Base-by-base conservation (phyloP, 2,888 invertebrate genomes). In the Apantesis nais region DNA sequence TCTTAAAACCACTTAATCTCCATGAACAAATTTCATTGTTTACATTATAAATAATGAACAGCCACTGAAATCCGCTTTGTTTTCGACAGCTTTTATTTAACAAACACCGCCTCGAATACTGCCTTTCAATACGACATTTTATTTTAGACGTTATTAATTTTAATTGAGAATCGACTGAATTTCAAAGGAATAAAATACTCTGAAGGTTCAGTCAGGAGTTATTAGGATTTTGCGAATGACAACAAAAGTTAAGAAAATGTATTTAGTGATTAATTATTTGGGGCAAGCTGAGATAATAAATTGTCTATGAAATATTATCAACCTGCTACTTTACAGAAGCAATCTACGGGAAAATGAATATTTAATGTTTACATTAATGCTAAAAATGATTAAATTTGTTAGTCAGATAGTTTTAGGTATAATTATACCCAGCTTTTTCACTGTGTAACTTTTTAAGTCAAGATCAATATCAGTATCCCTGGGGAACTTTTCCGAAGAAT, bases 41-140 rank as follows among this genome's bases (percentile, higher is more conserved):
- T 73, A 85, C 73, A 76, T 70, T 74, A 60, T 73, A 67, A 80
- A 82, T 85, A 85, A 86, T 83, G 85, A 86, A 85, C 78, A 76
- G 68, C 63, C 73, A 74, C 58, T 62, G 55, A 76, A 76, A 78
- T 80, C 77, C 73, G 77, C 76, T 79, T 76, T 77, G 76, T 77
- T 77, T 68, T n/a, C 8, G 78, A 79, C 81, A 80, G 73, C 78
- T 76, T 66, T 75, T 39, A 74, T 83, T 77, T 73, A 75, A 75
- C 66, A 72, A 71, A 75, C 58, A 60, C 63, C 22, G 62, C 71
- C 25, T 70, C 65, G 65, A 70, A 73, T 72, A 29, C 37, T 60
- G 48, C 64, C 16, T 67, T 70, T 70, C 68, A 81, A 79, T 75
- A 73, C 48, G 66, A 74, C 68, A 76, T 82, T 79, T 80, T 74